Conservation (phyloP, 1,140 invertebrate genomes). For the Camponotus floridanus region DNA sequence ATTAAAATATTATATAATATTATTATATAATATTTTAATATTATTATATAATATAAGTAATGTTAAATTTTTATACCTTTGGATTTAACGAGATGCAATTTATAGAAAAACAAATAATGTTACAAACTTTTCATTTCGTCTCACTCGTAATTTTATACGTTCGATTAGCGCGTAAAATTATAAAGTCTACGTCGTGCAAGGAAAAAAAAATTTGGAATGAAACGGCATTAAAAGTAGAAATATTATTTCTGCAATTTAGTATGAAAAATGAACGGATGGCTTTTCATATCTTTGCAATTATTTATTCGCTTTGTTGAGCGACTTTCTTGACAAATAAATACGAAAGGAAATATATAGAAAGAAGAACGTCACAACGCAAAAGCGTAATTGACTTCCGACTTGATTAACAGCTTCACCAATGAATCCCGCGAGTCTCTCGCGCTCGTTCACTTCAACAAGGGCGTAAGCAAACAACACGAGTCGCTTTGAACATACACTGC, state of each 20-base stretch:
- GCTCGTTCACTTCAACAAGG: conserved; percentile 5
- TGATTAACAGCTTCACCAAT: conserved; percentile 15
- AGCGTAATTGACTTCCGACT: not conserved
- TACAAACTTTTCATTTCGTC: not conserved
- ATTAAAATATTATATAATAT: no score
- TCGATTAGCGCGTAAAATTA: not conserved
- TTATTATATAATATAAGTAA: no score
- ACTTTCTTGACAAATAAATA: not conserved
- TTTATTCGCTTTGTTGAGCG: not conserved
- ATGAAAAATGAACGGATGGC: not conserved
- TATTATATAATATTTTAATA: no score
- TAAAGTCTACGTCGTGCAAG: not conserved
- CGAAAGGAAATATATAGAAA: not conserved
- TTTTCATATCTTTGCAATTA: not conserved
- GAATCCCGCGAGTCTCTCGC: not conserved
- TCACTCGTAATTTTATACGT: no score
- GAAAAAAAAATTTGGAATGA: not conserved
- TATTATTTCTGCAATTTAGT: not conserved
- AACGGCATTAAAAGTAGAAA: not conserved
- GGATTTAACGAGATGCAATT: not conserved
- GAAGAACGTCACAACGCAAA: not conserved
- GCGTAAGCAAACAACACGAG: not conserved
- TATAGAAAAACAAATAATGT: not conserved
- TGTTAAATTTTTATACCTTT: not conserved
- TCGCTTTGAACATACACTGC: not conserved